A percentile compares a stretch with the other conserved stretches of the same genome.
These are phyloP conservation scores for Babyrousa celebensis DNA, from an alignment of 2,797 vertebrate species.

Conservation along the genomic window DNA sequence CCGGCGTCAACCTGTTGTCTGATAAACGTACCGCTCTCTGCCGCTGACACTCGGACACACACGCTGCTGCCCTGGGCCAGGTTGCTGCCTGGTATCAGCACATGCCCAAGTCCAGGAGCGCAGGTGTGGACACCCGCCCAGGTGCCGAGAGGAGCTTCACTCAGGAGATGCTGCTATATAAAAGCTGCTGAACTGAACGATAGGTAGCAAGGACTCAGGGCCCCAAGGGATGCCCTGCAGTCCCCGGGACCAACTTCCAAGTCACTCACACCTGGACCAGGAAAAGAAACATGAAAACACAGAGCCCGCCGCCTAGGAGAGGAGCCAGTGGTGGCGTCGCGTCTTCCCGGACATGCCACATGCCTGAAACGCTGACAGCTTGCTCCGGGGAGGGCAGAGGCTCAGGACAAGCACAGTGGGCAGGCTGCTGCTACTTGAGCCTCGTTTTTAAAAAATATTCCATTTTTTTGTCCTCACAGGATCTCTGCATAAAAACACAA, in stretches of 20 bases:
- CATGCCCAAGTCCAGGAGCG: accelerated
- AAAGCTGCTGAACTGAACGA: not conserved
- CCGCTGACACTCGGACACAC: accelerated
- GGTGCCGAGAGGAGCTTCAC: not conserved
- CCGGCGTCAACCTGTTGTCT: no score
- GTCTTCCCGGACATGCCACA: no score
- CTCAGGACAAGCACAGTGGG: not conserved
- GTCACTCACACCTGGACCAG: accelerated
- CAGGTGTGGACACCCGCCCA: not conserved
- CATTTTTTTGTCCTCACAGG: not conserved
- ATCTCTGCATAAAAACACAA: not conserved
- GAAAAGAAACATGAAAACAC: not conserved
- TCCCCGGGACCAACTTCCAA: accelerated
- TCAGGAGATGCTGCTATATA: not conserved
- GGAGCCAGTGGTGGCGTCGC: accelerated
- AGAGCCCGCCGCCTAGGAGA: not conserved
- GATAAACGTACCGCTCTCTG: accelerated
- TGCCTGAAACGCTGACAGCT: accelerated
- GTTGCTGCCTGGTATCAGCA: not conserved
- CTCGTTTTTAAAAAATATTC: not conserved
- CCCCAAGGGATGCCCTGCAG: accelerated
- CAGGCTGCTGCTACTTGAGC: not conserved
- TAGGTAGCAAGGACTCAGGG: not conserved
- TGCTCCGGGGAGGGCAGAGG: not conserved
- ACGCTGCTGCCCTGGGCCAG: accelerated